phyloP scores from a whole-genome alignment of 1,140 invertebrate species.

The Tetramorium parvispinum region DNA sequence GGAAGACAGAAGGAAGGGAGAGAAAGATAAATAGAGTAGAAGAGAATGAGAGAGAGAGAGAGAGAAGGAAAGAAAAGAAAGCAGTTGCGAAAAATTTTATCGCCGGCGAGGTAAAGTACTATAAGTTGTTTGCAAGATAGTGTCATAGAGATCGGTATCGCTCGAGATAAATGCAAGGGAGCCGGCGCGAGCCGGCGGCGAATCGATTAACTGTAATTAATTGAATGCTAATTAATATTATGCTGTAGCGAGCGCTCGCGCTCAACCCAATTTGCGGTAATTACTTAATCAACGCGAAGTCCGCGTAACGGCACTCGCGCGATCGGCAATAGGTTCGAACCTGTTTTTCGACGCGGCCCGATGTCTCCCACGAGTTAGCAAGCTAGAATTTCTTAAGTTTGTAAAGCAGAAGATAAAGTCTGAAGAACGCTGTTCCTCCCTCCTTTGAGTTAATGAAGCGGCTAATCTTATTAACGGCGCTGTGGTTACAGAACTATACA shows the following conservation, averaged over 20 bases:
- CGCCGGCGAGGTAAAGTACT: not conserved
- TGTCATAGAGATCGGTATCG: conserved; percentile 68
- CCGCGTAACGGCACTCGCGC: conserved; percentile 14
- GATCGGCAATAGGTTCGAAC: conserved; percentile 62
- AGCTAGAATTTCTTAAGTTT: conserved; percentile 56
- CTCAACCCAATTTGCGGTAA: conserved; percentile 69
- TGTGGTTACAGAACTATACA: not conserved
- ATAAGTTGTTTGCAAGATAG: conserved; percentile 5
- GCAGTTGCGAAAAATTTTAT: conserved; percentile 24
- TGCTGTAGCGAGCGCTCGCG: conserved; percentile 41
- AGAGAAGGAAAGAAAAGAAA: not conserved
- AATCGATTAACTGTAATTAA: conserved; percentile 71
- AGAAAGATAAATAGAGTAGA: not conserved
- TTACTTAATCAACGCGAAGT: conserved; percentile 69
- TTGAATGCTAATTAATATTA: conserved; percentile 73
- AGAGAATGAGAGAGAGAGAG: not conserved
- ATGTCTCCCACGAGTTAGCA: conserved; percentile 24
- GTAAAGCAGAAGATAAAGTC: conserved; percentile 46
- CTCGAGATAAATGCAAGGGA: conserved; percentile 61
- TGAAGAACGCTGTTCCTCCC: conserved; percentile 20
- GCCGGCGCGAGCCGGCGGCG: conserved; percentile 22
- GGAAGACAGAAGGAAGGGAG: not conserved
- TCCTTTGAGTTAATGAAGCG: conserved; percentile 56
- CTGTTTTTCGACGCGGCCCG: conserved; percentile 59
- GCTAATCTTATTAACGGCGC: conserved; percentile 38